A percentile compares a stretch with the other conserved stretches of the same genome.
Evolutionary conservation across 2,888 invertebrate species (phyloP).

Genomic region (Schrankia costaestrigalis): DNA sequence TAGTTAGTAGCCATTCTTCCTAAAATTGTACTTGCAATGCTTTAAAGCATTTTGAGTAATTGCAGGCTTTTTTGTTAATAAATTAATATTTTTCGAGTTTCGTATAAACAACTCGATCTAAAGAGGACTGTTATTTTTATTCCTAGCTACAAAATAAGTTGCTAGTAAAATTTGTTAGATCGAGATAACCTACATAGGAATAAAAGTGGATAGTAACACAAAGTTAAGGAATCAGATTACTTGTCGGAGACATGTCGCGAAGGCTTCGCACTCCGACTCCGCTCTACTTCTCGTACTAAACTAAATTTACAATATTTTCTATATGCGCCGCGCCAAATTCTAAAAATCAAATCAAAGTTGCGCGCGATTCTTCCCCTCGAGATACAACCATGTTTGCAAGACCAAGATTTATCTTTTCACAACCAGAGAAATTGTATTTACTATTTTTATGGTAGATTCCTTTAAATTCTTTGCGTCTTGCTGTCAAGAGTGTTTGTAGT

Average conservation of each 20-base stretch:
- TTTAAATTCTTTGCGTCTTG: slow-evolving; percentile 45
- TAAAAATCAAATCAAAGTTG: slow-evolving; percentile 67
- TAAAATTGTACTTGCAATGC: too few relatives aligned
- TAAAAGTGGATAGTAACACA: too few relatives aligned
- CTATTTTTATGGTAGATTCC: slow-evolving; percentile 57
- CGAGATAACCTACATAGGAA: too few relatives aligned
- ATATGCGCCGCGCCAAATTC: slow-evolving; percentile 50
- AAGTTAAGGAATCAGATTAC: slow-evolving; percentile 28
- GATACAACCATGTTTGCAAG: slow-evolving; percentile 51
- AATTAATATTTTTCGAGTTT: too few relatives aligned
- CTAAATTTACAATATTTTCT: slow-evolving; percentile 63
- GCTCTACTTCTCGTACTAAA: slow-evolving; percentile 33
- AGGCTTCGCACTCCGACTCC: slow-evolving; percentile 16
- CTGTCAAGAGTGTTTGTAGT: slow-evolving; percentile 41
- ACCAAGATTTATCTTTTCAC: slow-evolving; percentile 61
- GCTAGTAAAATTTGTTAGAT: too few relatives aligned
- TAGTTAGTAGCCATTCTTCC: too few relatives aligned
- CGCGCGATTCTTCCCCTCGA: slow-evolving; percentile 51
- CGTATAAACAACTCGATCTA: too few relatives aligned
- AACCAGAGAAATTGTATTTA: slow-evolving; percentile 64
- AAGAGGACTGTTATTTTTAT: too few relatives aligned
- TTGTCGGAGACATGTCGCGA: slow-evolving; percentile 10
- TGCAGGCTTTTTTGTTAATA: too few relatives aligned
- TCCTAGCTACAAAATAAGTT: too few relatives aligned
- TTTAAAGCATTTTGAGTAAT: too few relatives aligned